These are phyloP conservation scores for Enchytraeus crypticus DNA, from an alignment of 2,888 invertebrate species.

Conservation along the genomic window DNA sequence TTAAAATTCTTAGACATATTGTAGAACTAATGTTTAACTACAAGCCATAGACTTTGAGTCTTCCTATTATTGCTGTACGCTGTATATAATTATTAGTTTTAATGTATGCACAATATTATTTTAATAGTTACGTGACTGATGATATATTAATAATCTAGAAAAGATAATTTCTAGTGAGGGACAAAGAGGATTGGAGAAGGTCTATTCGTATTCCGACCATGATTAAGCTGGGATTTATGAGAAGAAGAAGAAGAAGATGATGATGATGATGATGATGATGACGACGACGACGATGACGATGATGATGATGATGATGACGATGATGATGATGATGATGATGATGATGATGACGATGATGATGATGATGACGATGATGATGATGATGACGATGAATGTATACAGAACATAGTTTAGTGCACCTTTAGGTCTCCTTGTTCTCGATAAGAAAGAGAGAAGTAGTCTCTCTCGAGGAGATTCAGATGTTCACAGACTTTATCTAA, in stretches of 20 bases:
- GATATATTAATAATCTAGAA: not conserved
- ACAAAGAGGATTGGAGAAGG: too few species aligned
- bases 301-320: not conserved
- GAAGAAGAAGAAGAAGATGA: not conserved
- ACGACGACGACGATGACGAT: not conserved
- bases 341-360: not conserved
- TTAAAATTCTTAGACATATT: too few species aligned
- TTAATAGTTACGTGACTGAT: not conserved
- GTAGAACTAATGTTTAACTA: too few species aligned
- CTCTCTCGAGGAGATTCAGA: slow-evolving; percentile 1
- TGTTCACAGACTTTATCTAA: slow-evolving; percentile 6
- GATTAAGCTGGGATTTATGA: too few species aligned
- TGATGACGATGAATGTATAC: not conserved
- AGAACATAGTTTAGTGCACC: not conserved
- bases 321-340: not conserved
- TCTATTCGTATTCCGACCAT: too few species aligned
- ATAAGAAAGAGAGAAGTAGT: slow-evolving; percentile 6
- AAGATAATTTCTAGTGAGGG: not conserved
- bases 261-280: not conserved
- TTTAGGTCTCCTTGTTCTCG: slow-evolving; percentile 3
- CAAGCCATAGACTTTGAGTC: too few species aligned
- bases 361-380: not conserved
- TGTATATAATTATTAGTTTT: too few species aligned
- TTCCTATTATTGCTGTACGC: too few species aligned
- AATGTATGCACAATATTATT: not conserved